Percentiles rank a stretch among this genome's conserved stretches.
phyloP scores from a whole-genome alignment of 2,888 invertebrate genomes.

The Leistus spinibarbis region DNA sequence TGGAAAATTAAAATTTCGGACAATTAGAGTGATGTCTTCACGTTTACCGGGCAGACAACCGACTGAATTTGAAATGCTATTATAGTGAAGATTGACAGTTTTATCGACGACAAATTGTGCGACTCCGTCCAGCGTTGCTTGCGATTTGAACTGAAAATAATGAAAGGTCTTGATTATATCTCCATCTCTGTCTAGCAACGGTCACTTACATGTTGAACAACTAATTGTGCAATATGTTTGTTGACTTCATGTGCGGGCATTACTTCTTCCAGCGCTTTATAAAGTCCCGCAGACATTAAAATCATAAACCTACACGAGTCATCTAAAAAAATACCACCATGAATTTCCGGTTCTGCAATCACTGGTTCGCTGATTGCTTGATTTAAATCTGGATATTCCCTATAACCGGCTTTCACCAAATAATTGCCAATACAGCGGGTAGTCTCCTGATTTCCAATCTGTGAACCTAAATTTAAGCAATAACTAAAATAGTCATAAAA shows the following conservation, averaged over 20 bases:
- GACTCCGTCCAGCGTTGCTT: slow-evolving; percentile 79
- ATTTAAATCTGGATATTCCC: slow-evolving; percentile 77
- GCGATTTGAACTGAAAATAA: slow-evolving; percentile 69
- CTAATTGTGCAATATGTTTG: slow-evolving; percentile 78
- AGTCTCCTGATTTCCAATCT: slow-evolving; percentile 78
- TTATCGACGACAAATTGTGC: slow-evolving; percentile 87
- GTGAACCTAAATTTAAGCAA: slow-evolving; percentile 61
- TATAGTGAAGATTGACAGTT: slow-evolving; percentile 81
- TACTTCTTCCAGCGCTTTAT: slow-evolving; percentile 82
- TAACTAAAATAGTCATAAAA: no score
- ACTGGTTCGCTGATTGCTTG: slow-evolving; percentile 78
- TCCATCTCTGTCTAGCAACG: background rate
- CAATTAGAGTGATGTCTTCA: slow-evolving; percentile 84
- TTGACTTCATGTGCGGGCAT: slow-evolving; percentile 80
- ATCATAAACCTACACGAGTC: slow-evolving; percentile 81
- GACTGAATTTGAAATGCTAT: slow-evolving; percentile 64
- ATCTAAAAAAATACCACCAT: slow-evolving; percentile 79
- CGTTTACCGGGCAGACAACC: slow-evolving; percentile 64
- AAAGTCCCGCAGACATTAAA: slow-evolving; percentile 84
- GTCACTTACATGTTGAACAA: slow-evolving; percentile 71
- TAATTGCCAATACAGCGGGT: slow-evolving; percentile 90
- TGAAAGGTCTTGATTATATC: background rate
- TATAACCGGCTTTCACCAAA: slow-evolving; percentile 82
- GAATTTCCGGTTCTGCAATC: slow-evolving; percentile 81
- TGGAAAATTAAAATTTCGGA: slow-evolving; percentile 85